Conservation (phyloP, 2,113 vertebrate genomes). For the Numenius arquata region DNA sequence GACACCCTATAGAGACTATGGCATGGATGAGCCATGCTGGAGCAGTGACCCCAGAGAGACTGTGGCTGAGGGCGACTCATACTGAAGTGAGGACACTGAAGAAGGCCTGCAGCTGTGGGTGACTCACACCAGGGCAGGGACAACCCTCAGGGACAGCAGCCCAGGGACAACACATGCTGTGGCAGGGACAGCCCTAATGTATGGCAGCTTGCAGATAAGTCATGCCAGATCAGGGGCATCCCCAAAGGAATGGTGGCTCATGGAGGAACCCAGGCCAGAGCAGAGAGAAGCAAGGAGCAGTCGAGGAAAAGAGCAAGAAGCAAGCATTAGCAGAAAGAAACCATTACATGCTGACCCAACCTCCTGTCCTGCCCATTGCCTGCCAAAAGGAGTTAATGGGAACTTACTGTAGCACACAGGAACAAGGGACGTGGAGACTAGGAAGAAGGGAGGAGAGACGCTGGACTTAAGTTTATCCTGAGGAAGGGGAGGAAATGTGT, state of each 20-base stretch:
- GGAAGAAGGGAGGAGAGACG: neutral
- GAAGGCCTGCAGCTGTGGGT: neutral
- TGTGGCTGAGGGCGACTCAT: neutral
- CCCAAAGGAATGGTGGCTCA: neutral
- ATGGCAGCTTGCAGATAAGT: neutral
- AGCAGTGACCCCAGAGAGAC: neutral
- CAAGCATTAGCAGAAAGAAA: neutral
- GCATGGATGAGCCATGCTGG: neutral
- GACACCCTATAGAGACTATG: neutral
- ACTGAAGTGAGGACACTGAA: neutral
- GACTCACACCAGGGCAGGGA: neutral
- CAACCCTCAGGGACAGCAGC: neutral
- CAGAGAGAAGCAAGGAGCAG: neutral
- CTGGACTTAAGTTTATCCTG: neutral
- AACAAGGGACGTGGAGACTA: neutral
- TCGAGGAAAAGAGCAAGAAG: neutral
- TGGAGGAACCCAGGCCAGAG: neutral
- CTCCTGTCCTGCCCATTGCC: neutral
- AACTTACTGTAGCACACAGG: neutral
- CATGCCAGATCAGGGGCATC: neutral
- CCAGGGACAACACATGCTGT: rapidly evolving
- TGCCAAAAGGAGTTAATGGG: neutral
- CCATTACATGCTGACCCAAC: neutral
- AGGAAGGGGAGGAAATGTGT: neutral
- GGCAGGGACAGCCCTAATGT: neutral